Evolutionary conservation across 2,888 invertebrate genomes (phyloP), one percentile per base, ranked within the genome.

Genomic region (Phrixothrix hirtus): DNA sequence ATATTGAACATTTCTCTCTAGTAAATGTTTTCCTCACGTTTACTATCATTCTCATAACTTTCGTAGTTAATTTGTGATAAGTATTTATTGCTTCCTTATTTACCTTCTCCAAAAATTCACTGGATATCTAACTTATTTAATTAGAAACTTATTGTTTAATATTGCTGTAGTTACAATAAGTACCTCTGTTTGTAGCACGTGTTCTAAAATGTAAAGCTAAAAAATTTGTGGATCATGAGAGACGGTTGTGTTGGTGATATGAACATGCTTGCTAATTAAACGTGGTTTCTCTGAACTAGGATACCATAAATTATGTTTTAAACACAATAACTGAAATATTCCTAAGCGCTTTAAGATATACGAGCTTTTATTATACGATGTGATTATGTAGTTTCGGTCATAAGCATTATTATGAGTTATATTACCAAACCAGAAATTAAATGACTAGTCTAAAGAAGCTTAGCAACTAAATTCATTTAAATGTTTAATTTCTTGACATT

Each of bases 311-410:
- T 61, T 59, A 61, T 53, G 55, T 51, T 50, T 57, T 61, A 57
- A 59, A 59, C 57, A 59, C 55, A 61, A 59, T 61, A 59, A 59
- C 55, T 57, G 55, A 59, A 61, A 60, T 60, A 60, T 60, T 58
- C 55, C 52, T 60, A 55, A 58, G 57, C 52, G 49, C 52, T 42
- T 32, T 35, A 55, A 55, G 59, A 61, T 61, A 57, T 59, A 61
- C 55, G 57, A 36, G 39, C 39, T 37, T 36, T 55, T 50, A 46
- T 46, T 14, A 21, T 21, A 7, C 7, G 3, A 21, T 21, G 21
- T 21, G 3, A 21, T 21, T 21, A 21, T 21, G 7, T 21, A 21
- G 4, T 7, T 21, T 21, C 21, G 21, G 21, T 7, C 21, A 21
- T 21, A 21, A 21, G 3, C 4, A 21, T 7, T 3, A 7, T 21